Conservation (phyloP, 2,888 invertebrate genomes). For the Cephalotes varians region DNA sequence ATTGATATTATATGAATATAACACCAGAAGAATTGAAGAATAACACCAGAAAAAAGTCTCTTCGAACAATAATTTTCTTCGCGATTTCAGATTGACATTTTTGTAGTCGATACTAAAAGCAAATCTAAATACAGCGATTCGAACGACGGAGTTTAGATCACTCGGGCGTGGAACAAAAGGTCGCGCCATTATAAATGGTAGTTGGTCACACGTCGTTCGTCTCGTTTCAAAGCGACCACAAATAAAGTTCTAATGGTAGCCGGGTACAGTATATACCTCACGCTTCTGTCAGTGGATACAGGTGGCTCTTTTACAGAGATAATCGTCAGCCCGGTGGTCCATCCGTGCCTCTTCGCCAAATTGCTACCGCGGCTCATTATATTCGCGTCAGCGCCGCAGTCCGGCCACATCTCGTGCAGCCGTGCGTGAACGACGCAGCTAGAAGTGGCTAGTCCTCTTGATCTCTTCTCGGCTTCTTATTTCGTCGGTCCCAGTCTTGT, state of each 20-base stretch:
- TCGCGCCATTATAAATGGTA: background rate
- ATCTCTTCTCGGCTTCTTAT: constrained; percentile 48
- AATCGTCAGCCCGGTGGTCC: constrained; percentile 78
- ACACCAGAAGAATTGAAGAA: background rate
- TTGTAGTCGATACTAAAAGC: background rate
- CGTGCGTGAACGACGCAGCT: constrained; percentile 61
- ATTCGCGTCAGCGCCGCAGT: constrained; percentile 78
- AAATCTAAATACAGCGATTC: background rate
- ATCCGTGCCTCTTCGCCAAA: constrained; percentile 70
- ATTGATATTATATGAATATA: too few species aligned
- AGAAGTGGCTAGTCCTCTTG: constrained; percentile 48
- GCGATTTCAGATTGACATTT: constrained; percentile 5
- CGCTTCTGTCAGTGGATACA: constrained; percentile 62
- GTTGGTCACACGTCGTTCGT: constrained; percentile 24
- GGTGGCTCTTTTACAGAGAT: constrained; percentile 69
- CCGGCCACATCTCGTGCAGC: constrained; percentile 59
- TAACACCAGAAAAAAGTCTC: background rate
- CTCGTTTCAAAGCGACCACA: constrained; percentile 23
- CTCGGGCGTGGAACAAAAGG: background rate
- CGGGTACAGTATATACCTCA: constrained; percentile 17
- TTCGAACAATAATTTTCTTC: background rate
- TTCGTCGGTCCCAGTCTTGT: constrained; percentile 53
- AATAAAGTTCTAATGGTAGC: constrained; percentile 46
- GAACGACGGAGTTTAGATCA: background rate
- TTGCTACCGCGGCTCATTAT: constrained; percentile 81